Evolutionary conservation across 2,113 vertebrate genomes (phyloP), one percentile per base, ranked within the genome.

Genomic region (Gobio gobio): DNA sequence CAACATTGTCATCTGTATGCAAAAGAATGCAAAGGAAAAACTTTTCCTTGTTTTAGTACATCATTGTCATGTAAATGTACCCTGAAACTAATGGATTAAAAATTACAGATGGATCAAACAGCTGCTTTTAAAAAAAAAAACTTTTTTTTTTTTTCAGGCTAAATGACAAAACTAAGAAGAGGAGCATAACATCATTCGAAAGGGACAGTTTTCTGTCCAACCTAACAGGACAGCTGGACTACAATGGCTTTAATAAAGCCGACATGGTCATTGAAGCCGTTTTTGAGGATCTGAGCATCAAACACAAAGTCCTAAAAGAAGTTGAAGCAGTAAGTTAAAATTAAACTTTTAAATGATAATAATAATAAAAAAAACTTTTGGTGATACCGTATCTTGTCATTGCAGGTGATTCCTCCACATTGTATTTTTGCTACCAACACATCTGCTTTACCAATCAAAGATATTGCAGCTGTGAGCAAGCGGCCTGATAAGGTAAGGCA

Each of bases 211-310:
- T 95, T 51, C 91, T 98, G 85, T 98, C 96, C 89, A 95, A 92
- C 87, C 74, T 99, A 91, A 93, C 87, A 0, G 92, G 95, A 8
- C 95, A 97, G 93, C 92, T 99, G 68, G 96, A 98, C 83, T 99
- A 98, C 91, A 91, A 89, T 22, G 95, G 94, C 84, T 99, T 99
- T 82, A 94, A 97, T 54, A 96, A 96, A 70, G 95, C 93, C 0
- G 97, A 99, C 93, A 98, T 99, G 96, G 96, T 99, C 80, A 98
- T 99, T 0, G 98, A 99, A 91, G 98, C 98, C 0, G 98, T 99
- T 79, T 99, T 99, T 5, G 98, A 99, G 89, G 98, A 99, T 90
- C 90, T 99, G 7, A 92, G 79, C 49, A 88, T 99, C 90, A 99
- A 99, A 82, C 98, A 99, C 88, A 94, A 93, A 85, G 98, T 99